Evolutionary conservation across 2,113 vertebrate genomes (phyloP), one percentile per base, ranked within the genome.

Genomic region (Ictidomys tridecemlineatus): DNA sequence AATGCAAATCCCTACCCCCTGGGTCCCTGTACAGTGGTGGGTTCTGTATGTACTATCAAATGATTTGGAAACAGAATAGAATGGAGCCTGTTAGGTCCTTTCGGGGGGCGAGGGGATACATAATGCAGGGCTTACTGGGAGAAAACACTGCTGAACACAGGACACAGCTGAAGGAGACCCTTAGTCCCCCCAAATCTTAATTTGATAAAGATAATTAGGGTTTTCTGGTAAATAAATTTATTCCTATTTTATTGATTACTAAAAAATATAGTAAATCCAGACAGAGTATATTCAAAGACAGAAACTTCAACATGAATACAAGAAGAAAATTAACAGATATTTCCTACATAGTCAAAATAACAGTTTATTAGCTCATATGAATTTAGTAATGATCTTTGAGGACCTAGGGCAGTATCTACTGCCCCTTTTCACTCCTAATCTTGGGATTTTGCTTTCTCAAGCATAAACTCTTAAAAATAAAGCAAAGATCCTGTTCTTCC

Each of bases 311-410:
- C 28, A 95, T 53, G 56, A 93, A 76, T 32, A 74, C 5, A 48
- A 76, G 14, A 83, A 18, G 65, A 77, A 85, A 97, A 84, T 45
- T 85, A 95, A 70, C 34, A 48, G 39, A 48, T 34, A 17, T 86
- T 96, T 82, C 39, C 28, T 86, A 45, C 67, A 89, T 22, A 91
- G 73, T 85, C 67, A 92, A 94, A 96, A 93, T 48, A 34, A 92
- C 63, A 67, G 48, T 53, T 13, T 84, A 51, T 61, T 10, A 14
- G 2, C 63, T 93, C 65, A 80, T 34, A 51, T 65, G 70, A 88
- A 69, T 91, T 80, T 26, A 90, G 56, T 32, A 80, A 86, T 53
- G 22, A 39, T 53, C 39, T 58, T 77, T 69, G 24, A 65, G n/a
- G 48, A 86, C 28, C 24, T 39, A 51, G 30, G 20, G 34, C 17